Percentiles rank a stretch among this genome's conserved stretches.
phyloP scores from a whole-genome alignment of 2,113 vertebrate genomes.

The Pelvicachromis taeniatus region DNA sequence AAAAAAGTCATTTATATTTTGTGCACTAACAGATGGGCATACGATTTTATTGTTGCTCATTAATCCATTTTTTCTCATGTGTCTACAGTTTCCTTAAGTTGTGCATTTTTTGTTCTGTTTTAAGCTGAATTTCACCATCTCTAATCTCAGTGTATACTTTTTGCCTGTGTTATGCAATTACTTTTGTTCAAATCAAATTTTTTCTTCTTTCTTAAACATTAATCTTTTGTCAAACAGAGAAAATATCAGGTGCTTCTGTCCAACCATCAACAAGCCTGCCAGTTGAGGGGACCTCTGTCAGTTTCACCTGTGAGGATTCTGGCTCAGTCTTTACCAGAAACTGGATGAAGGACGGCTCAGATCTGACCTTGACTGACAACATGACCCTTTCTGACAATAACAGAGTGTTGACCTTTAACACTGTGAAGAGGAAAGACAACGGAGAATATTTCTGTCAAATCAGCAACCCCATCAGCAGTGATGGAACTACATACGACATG shows the following conservation, averaged over 20 bases:
- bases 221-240: conserved; percentile 7
- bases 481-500: not conserved
- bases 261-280: not conserved
- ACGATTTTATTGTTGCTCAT: no score
- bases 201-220: not conserved
- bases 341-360: conserved; percentile 26
- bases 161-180: no score
- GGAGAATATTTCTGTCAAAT: conserved; percentile 43
- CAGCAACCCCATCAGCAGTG: conserved; percentile 23
- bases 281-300: not conserved
- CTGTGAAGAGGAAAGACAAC: not conserved
- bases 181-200: no score
- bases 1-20: no score
- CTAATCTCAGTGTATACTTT: no score
- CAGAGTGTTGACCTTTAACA: conserved; percentile 15
- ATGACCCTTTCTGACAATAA: not conserved
- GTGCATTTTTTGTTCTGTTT: no score
- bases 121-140: no score
- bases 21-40: no score
- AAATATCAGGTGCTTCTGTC: not conserved
- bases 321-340: not conserved
- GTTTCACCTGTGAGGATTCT: conserved; percentile 8
- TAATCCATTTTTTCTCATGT: no score
- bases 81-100: no score
- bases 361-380: not conserved